Percentiles rank a stretch among this genome's conserved stretches.
phyloP scores from a whole-genome alignment of 2,113 vertebrate species.

The Pseudonaja textilis region DNA sequence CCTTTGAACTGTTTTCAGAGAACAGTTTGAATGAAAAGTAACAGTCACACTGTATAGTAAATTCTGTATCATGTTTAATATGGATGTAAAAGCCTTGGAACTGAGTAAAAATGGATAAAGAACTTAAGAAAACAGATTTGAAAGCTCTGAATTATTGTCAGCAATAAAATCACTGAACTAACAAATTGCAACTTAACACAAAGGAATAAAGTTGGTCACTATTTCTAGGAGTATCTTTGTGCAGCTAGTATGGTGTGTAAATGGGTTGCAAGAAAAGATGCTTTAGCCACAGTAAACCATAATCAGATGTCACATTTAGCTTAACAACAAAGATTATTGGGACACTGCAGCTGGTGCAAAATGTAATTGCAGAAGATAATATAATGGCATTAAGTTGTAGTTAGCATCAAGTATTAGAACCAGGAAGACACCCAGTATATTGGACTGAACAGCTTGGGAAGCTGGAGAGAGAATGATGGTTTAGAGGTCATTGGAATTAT shows the following conservation, averaged over 20 bases:
- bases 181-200: background rate
- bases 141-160: background rate
- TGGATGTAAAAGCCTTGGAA: slow-evolving; percentile 53
- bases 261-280: background rate
- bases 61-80: slow-evolving; percentile 65
- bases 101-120: slow-evolving; percentile 8
- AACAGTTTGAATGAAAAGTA: slow-evolving; percentile 71
- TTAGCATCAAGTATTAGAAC: background rate
- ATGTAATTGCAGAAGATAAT: background rate
- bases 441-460: background rate
- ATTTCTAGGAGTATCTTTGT: background rate
- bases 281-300: background rate
- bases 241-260: background rate
- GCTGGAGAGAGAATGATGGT: background rate
- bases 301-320: background rate
- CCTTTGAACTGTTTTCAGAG: slow-evolving; percentile 73
- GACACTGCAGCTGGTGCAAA: background rate
- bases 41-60: slow-evolving; percentile 59
- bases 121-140: background rate
- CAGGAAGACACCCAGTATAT: background rate
- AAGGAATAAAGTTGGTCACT: background rate
- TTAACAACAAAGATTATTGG: background rate
- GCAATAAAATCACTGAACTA: background rate
- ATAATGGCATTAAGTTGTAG: background rate
- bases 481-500: slow-evolving; percentile 28